Evolutionary conservation across 2,113 vertebrate species (phyloP).

Genomic region (Hemicordylus capensis): DNA sequence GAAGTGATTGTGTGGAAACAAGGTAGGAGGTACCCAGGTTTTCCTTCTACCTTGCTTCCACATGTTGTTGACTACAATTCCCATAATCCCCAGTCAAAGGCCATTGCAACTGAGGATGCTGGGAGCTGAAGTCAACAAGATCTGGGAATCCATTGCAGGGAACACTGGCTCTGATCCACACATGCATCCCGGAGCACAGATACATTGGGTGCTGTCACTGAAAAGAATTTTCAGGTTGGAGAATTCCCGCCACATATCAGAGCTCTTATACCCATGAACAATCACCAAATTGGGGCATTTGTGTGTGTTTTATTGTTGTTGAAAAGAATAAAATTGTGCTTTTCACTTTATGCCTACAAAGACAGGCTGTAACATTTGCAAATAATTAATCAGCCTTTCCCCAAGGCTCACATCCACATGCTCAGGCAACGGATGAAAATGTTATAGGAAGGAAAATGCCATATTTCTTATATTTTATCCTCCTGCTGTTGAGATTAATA

Average conservation of each 20-base stretch:
- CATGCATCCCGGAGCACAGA: neutral
- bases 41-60: no score
- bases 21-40: no score
- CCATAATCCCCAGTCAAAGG: no score
- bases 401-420: neutral
- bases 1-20: no score
- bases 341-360: constrained; percentile 22
- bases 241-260: no score
- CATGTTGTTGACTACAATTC: no score
- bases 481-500: constrained; percentile 21
- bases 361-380: neutral
- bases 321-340: neutral
- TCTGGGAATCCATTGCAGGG: no score
- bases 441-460: neutral
- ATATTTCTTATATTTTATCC: constrained; percentile 11
- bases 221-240: no score
- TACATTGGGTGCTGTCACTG: neutral
- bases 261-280: neutral
- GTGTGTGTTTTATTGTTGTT: constrained; percentile 9
- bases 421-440: neutral
- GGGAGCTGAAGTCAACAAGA: no score
- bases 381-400: constrained; percentile 23
- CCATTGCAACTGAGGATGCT: no score
- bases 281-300: constrained; percentile 17
- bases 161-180: neutral